Conservation (phyloP, 2,797 vertebrate species). For the Ctenochaetus hawaiiensis region DNA sequence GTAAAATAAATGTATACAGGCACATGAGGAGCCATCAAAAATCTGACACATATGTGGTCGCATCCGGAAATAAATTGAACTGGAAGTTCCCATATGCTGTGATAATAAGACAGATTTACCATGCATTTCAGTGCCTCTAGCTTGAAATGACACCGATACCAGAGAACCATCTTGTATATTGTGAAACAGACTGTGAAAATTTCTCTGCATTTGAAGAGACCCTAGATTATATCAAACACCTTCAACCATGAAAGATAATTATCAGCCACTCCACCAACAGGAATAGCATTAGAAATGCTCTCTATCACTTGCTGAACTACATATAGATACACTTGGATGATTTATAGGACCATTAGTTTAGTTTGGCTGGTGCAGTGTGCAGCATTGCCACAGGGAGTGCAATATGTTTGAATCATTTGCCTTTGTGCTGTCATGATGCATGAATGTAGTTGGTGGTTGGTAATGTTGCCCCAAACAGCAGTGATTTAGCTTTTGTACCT, state of each 20-base stretch:
- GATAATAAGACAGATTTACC: slow-evolving; percentile 11
- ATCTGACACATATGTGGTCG: background rate
- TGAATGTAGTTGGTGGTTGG: slow-evolving; percentile 64
- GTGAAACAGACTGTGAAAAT: slow-evolving; percentile 29
- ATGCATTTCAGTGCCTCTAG: slow-evolving; percentile 9
- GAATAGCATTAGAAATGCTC: slow-evolving; percentile 62
- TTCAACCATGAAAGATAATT: slow-evolving; percentile 63
- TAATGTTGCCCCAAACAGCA: slow-evolving; percentile 44
- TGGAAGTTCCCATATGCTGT: background rate
- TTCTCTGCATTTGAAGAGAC: slow-evolving; percentile 12
- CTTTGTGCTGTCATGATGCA: slow-evolving; percentile 71
- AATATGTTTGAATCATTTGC: slow-evolving; percentile 79
- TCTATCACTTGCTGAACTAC: slow-evolving; percentile 61
- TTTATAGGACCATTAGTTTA: slow-evolving; percentile 75
- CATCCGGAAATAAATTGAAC: background rate
- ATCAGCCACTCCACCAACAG: slow-evolving; percentile 54
- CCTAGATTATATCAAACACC: slow-evolving; percentile 32
- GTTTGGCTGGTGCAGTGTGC: slow-evolving; percentile 55
- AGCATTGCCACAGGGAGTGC: slow-evolving; percentile 59
- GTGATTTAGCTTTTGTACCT: slow-evolving; percentile 39
- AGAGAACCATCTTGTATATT: slow-evolving; percentile 12
- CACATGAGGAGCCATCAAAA: background rate
- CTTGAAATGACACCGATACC: slow-evolving; percentile 5
- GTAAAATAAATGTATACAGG: background rate
- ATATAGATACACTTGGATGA: slow-evolving; percentile 68